These are phyloP conservation scores for Tachypleus tridentatus DNA, from an alignment of 1,140 invertebrate species.

Conservation along the genomic window DNA sequence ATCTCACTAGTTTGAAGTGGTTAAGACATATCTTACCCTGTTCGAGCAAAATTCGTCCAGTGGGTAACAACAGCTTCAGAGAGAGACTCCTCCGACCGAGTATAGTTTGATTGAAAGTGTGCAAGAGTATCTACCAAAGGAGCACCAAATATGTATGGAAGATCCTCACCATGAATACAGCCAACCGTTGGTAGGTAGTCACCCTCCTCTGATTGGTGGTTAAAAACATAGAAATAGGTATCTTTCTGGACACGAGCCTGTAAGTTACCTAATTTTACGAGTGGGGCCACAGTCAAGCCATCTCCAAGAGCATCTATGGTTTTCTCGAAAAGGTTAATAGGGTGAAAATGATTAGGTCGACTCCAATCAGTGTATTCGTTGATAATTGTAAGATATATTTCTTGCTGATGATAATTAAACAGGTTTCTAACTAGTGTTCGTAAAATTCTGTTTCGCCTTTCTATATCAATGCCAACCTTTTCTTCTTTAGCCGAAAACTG, in stretches of 20 bases:
- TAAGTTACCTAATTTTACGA: slow-evolving; percentile 78
- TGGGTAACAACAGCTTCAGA: slow-evolving; percentile 87
- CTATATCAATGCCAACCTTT: slow-evolving; percentile 72
- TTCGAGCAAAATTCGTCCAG: slow-evolving; percentile 91
- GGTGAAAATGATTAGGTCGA: slow-evolving; percentile 75
- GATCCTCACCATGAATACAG: slow-evolving; percentile 81
- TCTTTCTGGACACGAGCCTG: slow-evolving; percentile 44
- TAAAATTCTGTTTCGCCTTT: slow-evolving; percentile 76
- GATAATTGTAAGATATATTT: slow-evolving; percentile 92
- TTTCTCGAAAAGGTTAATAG: slow-evolving; percentile 77
- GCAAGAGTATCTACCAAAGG: slow-evolving; percentile 63
- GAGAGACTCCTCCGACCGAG: slow-evolving; percentile 72
- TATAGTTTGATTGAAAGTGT: slow-evolving; percentile 78
- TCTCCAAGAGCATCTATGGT: slow-evolving; percentile 87
- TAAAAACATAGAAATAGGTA: slow-evolving; percentile 84
- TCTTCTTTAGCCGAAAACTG: slow-evolving; percentile 74
- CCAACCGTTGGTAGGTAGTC: slow-evolving; percentile 74
- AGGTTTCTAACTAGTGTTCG: slow-evolving; percentile 71
- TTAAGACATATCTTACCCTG: slow-evolving; percentile 54
- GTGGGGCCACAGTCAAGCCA: slow-evolving; percentile 81
- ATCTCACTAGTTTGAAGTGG: no score
- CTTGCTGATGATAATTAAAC: slow-evolving; percentile 38
- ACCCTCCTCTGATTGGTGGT: slow-evolving; percentile 83
- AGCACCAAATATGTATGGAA: slow-evolving; percentile 80
- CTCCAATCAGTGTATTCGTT: slow-evolving; percentile 98